Evolutionary conservation across 2,113 vertebrate genomes (phyloP), one percentile per base, ranked within the genome.

Genomic region (Poeciliopsis occidentalis): DNA sequence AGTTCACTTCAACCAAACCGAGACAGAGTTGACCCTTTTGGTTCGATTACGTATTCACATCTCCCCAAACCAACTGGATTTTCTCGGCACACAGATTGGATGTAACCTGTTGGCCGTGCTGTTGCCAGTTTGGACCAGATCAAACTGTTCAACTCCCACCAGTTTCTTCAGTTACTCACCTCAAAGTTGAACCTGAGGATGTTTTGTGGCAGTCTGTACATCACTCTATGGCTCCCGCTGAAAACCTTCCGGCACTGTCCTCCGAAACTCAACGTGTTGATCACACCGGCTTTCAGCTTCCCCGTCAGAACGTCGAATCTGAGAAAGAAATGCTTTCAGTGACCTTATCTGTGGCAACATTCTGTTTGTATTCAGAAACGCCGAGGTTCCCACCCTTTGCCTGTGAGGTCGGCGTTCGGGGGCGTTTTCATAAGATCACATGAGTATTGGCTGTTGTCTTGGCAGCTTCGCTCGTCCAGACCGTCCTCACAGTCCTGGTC

Each of bases 401-500:
- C 97, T 13, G 96, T 97, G 22, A 97, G 83, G 37, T 97, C 96
- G 34, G 95, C 92, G 77, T 96, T 97, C 0, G 96, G 96, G 66
- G 97, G 96, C 0, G 94, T 91, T 85, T 95, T 95, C 37, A 95
- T 81, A 0, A 75, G 73, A 65, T 96, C 94, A 85, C 97, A 99
- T 0, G 92, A 84, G 60, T 73, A 87, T 0, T 34, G 93, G 17
- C 57, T 81, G 63, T 29, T 51, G 44, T 85, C 90, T 30, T 73
- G 76, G 0, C 97, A 99, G 61, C 0, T 66, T 68, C 94, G 94
- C 89, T 98, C 97, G 79, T 99, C 97, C 51, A 95, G 85, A 8
- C 96, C 96, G 44, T 96, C 95, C 44, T 96, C 95, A 89, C 97
- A 99, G 84, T 99, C 97, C 32, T 97, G 94, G 92, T 99, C 97